Evolutionary conservation across 2,888 invertebrate species (phyloP).

Genomic region (Standfussiana lucernea): DNA sequence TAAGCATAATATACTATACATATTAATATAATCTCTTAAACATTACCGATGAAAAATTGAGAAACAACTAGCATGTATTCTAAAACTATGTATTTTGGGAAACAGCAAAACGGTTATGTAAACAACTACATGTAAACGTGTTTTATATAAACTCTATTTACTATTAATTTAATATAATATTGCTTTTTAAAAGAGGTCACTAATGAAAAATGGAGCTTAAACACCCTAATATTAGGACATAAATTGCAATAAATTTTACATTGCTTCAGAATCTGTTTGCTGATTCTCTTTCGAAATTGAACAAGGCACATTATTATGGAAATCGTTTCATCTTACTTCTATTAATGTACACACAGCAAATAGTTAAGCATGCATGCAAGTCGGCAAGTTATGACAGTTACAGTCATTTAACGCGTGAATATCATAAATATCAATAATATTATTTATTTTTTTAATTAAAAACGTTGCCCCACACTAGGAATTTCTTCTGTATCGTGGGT

Average conservation of each 20-base stretch:
- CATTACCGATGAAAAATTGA: slow-evolving; percentile 16
- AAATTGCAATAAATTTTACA: background rate
- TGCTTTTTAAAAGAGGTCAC: slow-evolving; percentile 32
- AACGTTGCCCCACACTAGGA: no score
- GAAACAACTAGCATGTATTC: slow-evolving; percentile 26
- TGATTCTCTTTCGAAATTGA: slow-evolving; percentile 6
- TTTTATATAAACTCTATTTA: slow-evolving; percentile 14
- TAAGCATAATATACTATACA: slow-evolving; percentile 41
- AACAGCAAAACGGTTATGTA: slow-evolving; percentile 18
- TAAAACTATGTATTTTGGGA: slow-evolving; percentile 26
- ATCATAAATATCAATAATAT: no score
- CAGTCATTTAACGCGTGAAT: no score
- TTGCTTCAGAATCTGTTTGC: slow-evolving; percentile 2
- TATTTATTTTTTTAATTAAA: no score
- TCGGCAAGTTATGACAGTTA: no score
- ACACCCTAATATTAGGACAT: background rate
- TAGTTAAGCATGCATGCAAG: slow-evolving; percentile 1
- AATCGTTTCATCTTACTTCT: slow-evolving; percentile 3
- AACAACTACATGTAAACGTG: slow-evolving; percentile 12
- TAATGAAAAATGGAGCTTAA: slow-evolving; percentile 17
- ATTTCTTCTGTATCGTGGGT: no score
- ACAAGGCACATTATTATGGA: slow-evolving; percentile 18
- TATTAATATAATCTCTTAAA: slow-evolving; percentile 33
- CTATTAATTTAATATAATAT: slow-evolving; percentile 21
- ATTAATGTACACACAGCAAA: slow-evolving; percentile 9